A percentile compares a stretch with the other conserved stretches of the same genome.
phyloP scores from a whole-genome alignment of 1,140 invertebrate genomes.

The Bombus balteatus region DNA sequence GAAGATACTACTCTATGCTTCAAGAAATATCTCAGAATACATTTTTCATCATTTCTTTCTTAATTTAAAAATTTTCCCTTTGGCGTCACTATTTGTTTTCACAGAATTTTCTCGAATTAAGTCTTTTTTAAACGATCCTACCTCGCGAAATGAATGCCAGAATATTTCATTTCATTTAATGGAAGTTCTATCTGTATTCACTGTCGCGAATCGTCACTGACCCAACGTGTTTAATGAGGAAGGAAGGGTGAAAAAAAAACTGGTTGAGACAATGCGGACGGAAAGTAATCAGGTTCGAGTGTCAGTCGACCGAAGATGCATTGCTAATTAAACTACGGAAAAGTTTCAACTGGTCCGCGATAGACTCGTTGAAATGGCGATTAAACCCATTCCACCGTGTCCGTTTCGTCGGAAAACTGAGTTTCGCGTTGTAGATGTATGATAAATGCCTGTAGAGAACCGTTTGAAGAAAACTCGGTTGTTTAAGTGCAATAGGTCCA shows the following conservation, averaged over 20 bases:
- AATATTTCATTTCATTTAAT: not conserved
- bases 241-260: not conserved
- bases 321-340: constrained; percentile 30
- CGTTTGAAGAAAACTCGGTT: constrained; percentile 24
- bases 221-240: not conserved
- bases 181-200: not conserved
- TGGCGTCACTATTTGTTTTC: not conserved
- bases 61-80: not conserved
- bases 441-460: constrained; percentile 18
- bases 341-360: not conserved
- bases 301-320: not conserved
- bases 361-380: constrained; percentile 2
- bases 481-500: not conserved
- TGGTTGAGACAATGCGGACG: not conserved
- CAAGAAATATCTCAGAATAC: not conserved
- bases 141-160: not conserved
- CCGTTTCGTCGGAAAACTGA: not conserved
- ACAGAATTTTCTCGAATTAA: not conserved
- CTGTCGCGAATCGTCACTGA: not conserved
- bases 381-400: not conserved
- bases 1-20: no score
- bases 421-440: constrained; percentile 1
- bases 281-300: not conserved
- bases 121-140: no score
- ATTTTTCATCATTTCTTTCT: not conserved